Evolutionary conservation across 2,797 vertebrate species (phyloP), one percentile per base, ranked within the genome.

Genomic region (Adrianichthys oophorus): DNA sequence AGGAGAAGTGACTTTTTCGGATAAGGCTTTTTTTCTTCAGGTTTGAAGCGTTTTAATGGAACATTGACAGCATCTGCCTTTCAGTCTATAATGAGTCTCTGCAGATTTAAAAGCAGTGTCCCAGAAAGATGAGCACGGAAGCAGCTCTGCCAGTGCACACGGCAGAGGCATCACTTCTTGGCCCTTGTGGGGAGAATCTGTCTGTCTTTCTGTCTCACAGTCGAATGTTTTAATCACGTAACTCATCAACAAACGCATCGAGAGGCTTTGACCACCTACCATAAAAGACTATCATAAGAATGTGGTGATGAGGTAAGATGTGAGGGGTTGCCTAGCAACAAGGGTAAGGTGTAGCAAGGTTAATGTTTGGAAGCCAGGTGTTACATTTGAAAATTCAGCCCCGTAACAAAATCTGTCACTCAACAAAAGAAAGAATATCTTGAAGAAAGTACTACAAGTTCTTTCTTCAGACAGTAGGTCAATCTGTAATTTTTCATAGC

Each of bases 241-340:
- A 60, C 52, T 46, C 48, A 44, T 46, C 7, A 26, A 49, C 29
- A 58, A 19, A 46, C 56, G 42, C 62, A 48, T 52, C 2, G 0
- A 48, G 48, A 74, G 52, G 68, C 70, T 62, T 71, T 18, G 32
- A 71, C 76, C 69, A 73, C 67, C 76, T 64, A 74, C 69, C 69
- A 69, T 48, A 77, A 64, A 59, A 40, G 64, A 62, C 87, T 82
- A 86, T 89, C 86, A 78, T 80, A 82, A 67, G 67, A 60, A 61
- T 72, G 56, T 74, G 73, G 79, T 85, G 72, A 85, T 79, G 78
- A 85, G 74, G 72, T 74, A 78, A 83, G 84, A 73, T 69, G 80
- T 68, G 50, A 51, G 32, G 51, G 52, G 90, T 92, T 92, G 89
- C 90, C 79, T 89, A 89, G 92, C 90, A 92, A 93, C 92, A 89